Conservation (phyloP, 2,113 vertebrate genomes). For the Corythaixoides concolor region DNA sequence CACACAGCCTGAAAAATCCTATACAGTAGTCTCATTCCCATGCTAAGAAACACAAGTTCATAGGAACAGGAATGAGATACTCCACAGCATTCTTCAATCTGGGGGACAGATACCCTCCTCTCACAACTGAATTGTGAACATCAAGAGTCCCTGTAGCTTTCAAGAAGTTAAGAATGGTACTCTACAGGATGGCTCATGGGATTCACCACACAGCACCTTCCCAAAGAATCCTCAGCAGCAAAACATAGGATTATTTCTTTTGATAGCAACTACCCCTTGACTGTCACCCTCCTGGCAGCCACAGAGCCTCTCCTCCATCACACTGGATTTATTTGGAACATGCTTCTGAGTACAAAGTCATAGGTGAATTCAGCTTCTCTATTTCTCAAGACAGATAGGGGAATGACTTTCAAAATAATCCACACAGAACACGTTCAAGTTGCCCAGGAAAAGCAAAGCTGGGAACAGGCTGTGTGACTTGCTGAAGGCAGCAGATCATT, state of each 20-base stretch:
- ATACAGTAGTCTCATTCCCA: not conserved
- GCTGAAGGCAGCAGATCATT: not conserved
- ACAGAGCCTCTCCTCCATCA: not conserved
- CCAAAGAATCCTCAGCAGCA: not conserved
- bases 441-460: not conserved
- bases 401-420: not conserved
- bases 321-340: not conserved
- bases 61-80: not conserved
- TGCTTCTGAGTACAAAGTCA: not conserved
- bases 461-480: not conserved
- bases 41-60: not conserved
- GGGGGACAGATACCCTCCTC: not conserved
- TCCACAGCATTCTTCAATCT: not conserved
- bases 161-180: not conserved
- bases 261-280: not conserved
- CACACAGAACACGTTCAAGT: not conserved
- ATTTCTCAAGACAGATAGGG: not conserved
- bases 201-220: not conserved
- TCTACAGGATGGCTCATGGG: not conserved
- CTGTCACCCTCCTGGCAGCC: not conserved
- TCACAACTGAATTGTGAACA: not conserved
- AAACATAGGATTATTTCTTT: not conserved
- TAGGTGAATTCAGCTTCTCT: not conserved
- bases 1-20: not conserved
- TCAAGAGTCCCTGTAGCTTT: not conserved